These are phyloP conservation scores for Bombus ignitus DNA, from an alignment of 1,140 invertebrate species.

Conservation along the genomic window DNA sequence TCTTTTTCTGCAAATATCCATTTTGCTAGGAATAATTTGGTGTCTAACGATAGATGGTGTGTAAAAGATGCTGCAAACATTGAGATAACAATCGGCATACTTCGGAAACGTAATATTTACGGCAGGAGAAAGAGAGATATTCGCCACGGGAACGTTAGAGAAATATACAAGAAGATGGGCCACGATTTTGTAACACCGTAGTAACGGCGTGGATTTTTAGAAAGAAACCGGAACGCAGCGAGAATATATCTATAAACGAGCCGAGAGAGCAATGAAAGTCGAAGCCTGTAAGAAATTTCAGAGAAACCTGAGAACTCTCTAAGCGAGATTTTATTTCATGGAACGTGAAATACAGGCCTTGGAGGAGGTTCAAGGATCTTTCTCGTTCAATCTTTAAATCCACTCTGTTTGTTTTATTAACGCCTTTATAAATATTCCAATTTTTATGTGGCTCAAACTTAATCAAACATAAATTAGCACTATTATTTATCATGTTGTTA, in stretches of 20 bases:
- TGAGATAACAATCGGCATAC: background rate
- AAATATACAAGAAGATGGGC: constrained; percentile 7
- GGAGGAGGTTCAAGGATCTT: background rate
- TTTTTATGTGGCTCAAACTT: background rate
- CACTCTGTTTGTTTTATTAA: background rate
- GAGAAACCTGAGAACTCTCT: constrained; percentile 10
- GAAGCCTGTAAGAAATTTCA: background rate
- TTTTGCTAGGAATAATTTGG: background rate
- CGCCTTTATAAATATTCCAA: background rate
- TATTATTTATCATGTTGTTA: no score
- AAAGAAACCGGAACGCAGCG: background rate
- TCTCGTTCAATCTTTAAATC: background rate
- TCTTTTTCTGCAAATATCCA: no score
- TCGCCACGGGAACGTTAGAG: background rate
- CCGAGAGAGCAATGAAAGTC: background rate
- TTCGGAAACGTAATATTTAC: constrained; percentile 4
- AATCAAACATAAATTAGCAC: no score
- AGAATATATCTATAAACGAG: constrained; percentile 5
- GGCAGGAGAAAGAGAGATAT: background rate
- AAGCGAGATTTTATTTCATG: background rate
- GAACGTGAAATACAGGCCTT: background rate
- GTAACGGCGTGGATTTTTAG: constrained; percentile 1
- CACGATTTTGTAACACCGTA: background rate
- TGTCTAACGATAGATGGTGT: background rate
- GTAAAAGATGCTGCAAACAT: background rate